Base-by-base conservation (phyloP, 2,888 invertebrate genomes). In the Pachliopta kotzebuea region DNA sequence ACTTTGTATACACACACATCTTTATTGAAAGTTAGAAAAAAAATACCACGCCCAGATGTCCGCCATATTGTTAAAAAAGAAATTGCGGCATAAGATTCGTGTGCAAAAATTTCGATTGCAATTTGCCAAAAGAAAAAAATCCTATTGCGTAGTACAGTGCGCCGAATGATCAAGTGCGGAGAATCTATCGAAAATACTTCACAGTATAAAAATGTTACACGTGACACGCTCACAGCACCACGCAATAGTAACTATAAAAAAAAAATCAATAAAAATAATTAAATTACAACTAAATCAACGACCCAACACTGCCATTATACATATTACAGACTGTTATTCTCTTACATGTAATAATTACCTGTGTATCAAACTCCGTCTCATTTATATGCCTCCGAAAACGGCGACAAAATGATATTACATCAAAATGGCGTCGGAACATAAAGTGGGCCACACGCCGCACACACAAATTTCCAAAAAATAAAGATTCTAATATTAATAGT, bases 251-350 rank as follows among this genome's bases (percentile, higher is more conserved):
- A 52, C 11, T 24, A 29, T 49, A 57, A 45, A 45, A 23, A 57
- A 64, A 71, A 66, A 56, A 42, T 72, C 69, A 73, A 68, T 66
- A 70, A 76, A 74, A 75, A 72, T 69, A 75, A 74, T 70, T 76
- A 76, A 79, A 78, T 77, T 77, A 80, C 64, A 84, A 83, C 80
- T 82, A 84, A 84, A 78, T 84, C 81, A 87, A 87, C 81, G 78
- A 79, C 74, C 83, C 82, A 84, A 81, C 76, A 77, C 76, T 71
- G 70, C 69, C 67, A 75, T 78, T 81, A 79, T 77, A 75, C 72
- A 78, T 61, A 57, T 79, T 87, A 86, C 86, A 88, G 82, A 83
- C 83, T 82, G 78, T 71, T 79, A 72, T 52, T 82, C 79, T 78
- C 76, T 66, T 58, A 65, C 60, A 24, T 42, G 21, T 54, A 49